Evolutionary conservation across 1,140 invertebrate species (phyloP).

Genomic region (Heliothis subflexa): DNA sequence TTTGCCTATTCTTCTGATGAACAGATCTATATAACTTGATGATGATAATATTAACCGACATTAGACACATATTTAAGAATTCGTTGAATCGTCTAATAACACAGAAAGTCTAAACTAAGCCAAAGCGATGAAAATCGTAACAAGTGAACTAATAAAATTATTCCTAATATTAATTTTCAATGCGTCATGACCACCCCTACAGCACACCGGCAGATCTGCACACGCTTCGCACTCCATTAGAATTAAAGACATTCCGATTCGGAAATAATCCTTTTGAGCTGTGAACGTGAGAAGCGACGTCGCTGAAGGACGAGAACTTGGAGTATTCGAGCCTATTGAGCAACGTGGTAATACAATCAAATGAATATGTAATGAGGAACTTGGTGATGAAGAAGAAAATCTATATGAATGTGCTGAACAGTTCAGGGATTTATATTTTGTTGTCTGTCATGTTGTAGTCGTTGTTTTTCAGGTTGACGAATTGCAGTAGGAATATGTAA

Average conservation of each 20-base stretch:
- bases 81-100: too few species aligned
- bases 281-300: conserved; percentile 44
- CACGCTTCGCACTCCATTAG: conserved; percentile 52
- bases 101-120: background rate
- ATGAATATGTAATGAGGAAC: conserved; percentile 31
- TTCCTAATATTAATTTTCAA: background rate
- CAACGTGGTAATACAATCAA: conserved; percentile 33
- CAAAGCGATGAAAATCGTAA: too few species aligned
- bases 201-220: conserved; percentile 22
- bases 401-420: conserved; percentile 13
- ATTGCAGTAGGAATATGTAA: background rate
- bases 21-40: too few species aligned
- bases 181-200: conserved; percentile 1
- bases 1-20: too few species aligned
- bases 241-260: conserved; percentile 50
- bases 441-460: conserved; percentile 3
- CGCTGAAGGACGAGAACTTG: conserved; percentile 35
- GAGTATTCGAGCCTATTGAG: conserved; percentile 32
- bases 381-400: conserved; percentile 22
- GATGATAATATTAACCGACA: too few species aligned
- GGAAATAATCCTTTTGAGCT: conserved; percentile 50
- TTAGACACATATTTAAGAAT: too few species aligned
- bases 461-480: background rate
- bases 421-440: conserved; percentile 18
- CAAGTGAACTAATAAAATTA: too few species aligned